Base-by-base conservation (phyloP, 35 echinoderm and acorn worm genomes). In the Hemicentrotus pulcherrimus region DNA sequence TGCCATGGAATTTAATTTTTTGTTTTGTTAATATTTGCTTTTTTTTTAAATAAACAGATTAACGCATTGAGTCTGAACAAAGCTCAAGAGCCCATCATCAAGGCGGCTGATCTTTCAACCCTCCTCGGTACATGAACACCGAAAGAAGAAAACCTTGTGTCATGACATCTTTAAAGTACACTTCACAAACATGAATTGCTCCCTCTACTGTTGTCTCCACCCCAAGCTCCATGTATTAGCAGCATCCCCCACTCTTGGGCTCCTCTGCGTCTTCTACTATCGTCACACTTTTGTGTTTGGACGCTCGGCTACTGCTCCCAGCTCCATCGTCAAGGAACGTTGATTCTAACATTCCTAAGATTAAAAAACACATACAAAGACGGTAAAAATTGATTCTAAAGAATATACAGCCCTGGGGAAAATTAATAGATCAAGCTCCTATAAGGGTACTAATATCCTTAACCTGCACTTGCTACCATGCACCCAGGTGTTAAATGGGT, bases 181-280 rank as follows among this genome's bases (percentile, higher is more conserved):
- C 24, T 78, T 78, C 19, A 78, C 65, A 78, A 78, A 78, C 6
- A 78, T 78, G 65, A 78, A 78, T 78, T 78, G 65, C 65, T 78
- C 65, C 65, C 65, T 78, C 65, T 78, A 78, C 28, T 28, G 65
- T 28, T 55, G 50, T 86, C 86, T 30, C 86, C 28, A 86, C 86
- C 86, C 88, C 46, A 33, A 4, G 33, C 31, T 19, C n/a, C 31
- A 28, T 59, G 65, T 87, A 94, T 95, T 92, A 96, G 45, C 98
- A 97, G 30, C 98, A 92, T 32, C 98, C 97, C 2, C 98, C 96
- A 7, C 95, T 91, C 33, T 89, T 86, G 16, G 96, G 94, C 32
- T 78, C 94, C 46, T 96, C 91, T 65, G 97, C 96, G 31, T 99
- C 98, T 55, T 99, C 98, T 33, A 99, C 98, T 92, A 99, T 99